Conservation (phyloP, 2,888 invertebrate species). For the Lepidochitona cinerea region DNA sequence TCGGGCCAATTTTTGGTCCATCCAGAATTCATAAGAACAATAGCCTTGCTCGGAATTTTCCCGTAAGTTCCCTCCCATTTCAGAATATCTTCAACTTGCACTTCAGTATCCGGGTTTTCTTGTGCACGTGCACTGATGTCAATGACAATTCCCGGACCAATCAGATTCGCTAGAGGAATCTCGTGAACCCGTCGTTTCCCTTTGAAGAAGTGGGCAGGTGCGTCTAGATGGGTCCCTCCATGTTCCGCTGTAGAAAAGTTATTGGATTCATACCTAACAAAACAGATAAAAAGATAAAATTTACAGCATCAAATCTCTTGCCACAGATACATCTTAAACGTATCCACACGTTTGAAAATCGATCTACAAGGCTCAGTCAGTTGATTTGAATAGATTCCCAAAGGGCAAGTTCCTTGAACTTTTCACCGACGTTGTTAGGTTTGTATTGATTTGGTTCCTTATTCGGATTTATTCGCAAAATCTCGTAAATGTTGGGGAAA, state of each 20-base stretch:
- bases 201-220: slow-evolving; percentile 76
- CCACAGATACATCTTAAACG: too few relatives aligned
- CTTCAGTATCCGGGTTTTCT: slow-evolving; percentile 42
- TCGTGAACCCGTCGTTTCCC: slow-evolving; percentile 73
- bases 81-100: slow-evolving; percentile 66
- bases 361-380: too few relatives aligned
- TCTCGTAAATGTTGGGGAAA: too few relatives aligned
- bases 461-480: too few relatives aligned
- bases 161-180: slow-evolving; percentile 72
- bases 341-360: too few relatives aligned
- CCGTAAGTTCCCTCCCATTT: slow-evolving; percentile 71
- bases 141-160: slow-evolving; percentile 67
- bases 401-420: too few relatives aligned
- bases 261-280: slow-evolving; percentile 72
- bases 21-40: slow-evolving; percentile 72
- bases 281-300: too few relatives aligned
- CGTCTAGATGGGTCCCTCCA: slow-evolving; percentile 78
- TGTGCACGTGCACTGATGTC: slow-evolving; percentile 44
- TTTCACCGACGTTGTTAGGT: too few relatives aligned
- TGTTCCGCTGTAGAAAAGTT: slow-evolving; percentile 76
- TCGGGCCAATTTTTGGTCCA: slow-evolving; percentile 67
- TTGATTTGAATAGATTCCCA: too few relatives aligned
- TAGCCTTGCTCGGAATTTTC: slow-evolving; percentile 68
- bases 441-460: too few relatives aligned
- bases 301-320: too few relatives aligned